These are phyloP conservation scores for Oreochromis spilurus DNA, from an alignment of 2,113 vertebrate species.

Conservation along the genomic window DNA sequence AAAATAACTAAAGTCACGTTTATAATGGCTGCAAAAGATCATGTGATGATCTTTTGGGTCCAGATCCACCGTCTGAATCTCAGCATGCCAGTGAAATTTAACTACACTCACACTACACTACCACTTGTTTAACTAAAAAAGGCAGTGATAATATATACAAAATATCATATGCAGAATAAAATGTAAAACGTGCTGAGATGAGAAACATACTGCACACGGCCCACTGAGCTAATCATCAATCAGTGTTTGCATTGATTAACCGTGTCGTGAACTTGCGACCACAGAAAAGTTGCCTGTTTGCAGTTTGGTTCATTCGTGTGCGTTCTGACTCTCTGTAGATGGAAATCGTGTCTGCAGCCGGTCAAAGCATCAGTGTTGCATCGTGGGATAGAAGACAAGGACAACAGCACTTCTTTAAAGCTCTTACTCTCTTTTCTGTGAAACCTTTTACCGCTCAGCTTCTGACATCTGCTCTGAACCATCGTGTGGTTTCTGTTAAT, in stretches of 20 bases:
- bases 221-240: background rate
- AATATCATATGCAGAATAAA: background rate
- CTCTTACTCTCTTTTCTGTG: background rate
- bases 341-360: background rate
- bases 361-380: conserved; percentile 28
- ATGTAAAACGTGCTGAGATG: background rate
- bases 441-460: background rate
- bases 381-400: conserved; percentile 9
- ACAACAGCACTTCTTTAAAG: background rate
- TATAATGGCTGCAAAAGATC: background rate
- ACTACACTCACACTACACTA: background rate
- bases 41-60: background rate
- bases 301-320: background rate
- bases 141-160: too few relatives aligned
- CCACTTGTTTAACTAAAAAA: background rate
- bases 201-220: background rate
- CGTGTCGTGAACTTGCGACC: background rate
- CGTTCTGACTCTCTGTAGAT: conserved; percentile 28
- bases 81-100: background rate
- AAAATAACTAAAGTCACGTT: background rate
- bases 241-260: background rate
- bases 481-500: background rate
- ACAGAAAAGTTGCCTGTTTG: background rate
- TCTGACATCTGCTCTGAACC: background rate
- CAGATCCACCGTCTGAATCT: background rate